phyloP scores from a whole-genome alignment of 2,113 vertebrate species.

The Abramis brama region DNA sequence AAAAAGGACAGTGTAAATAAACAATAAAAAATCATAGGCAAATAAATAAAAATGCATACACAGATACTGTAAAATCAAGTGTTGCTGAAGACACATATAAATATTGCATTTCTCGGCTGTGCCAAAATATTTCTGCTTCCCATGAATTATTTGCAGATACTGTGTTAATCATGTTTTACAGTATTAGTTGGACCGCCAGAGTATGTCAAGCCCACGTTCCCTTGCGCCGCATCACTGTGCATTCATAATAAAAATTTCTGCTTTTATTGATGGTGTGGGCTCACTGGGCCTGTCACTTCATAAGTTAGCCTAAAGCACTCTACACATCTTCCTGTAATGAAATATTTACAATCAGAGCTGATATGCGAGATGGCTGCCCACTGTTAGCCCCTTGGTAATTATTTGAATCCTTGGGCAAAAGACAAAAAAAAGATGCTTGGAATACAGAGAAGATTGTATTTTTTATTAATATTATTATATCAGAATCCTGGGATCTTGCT shows the following conservation, averaged over 20 bases:
- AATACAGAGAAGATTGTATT: constrained; percentile 1
- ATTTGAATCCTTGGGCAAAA: constrained; percentile 24
- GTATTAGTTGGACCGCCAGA: constrained; percentile 22
- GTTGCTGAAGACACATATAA: neutral
- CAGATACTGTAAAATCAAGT: neutral
- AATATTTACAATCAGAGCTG: constrained; percentile 50
- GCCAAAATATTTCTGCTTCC: neutral
- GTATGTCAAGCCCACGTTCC: constrained; percentile 6
- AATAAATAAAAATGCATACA: neutral
- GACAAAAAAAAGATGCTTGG: neutral
- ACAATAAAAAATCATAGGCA: neutral
- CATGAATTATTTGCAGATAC: neutral
- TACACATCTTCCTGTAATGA: constrained; percentile 37
- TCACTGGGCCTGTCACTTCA: constrained; percentile 31
- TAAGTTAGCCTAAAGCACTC: constrained; percentile 41
- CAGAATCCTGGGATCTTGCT: neutral
- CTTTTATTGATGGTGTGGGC: constrained; percentile 30
- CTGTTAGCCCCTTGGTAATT: constrained; percentile 29
- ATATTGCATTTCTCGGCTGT: neutral
- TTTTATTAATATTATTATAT: neutral
- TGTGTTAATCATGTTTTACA: constrained; percentile 33
- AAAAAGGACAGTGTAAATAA: neutral
- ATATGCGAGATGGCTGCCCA: constrained; percentile 33
- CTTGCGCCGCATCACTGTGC: constrained; percentile 15
- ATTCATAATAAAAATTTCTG: constrained; percentile 28